Base-by-base conservation (phyloP, 2,797 vertebrate genomes). In the Aotus griseimembra region DNA sequence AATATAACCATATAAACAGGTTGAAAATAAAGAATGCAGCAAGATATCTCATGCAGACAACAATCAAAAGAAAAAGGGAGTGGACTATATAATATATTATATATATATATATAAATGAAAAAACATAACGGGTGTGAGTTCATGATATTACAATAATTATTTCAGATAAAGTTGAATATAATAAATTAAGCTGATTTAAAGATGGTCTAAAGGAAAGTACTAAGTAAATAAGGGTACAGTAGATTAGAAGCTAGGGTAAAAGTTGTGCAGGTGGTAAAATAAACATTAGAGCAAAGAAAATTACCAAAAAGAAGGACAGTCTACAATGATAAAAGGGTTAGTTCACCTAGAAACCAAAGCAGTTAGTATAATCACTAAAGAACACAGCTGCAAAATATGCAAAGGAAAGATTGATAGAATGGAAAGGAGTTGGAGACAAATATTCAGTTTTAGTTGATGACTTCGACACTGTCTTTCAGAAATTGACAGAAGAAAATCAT, bases 141-240 rank as follows among this genome's bases (percentile, higher is more conserved):
- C 5, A 2, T 50, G 76, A 44, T 80, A 9, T 17, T 72, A 14
- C 46, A 61, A 73, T 72, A 81, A 44, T 77, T 7, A 41, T 88
- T 94, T 57, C 76, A 96, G 84, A 67, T 22, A 77, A 48, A 90
- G 46, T 87, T 87, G 81, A 76, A 7, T 96, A 96, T 76, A 93
- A 82, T 76, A 50, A 79, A 36, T 36, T 36, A 36, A 73, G 39
- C 83, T 87, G 44, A 87, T 44, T 90, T 50, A 24, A 82, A 76
- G 79, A 28, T 64, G 17, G 33, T 55, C 61, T 73, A 52, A 75
- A 95, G 84, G 73, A 77, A 50, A 90, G 28, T 48, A 6, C 57
- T 36, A 73, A 75, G 82, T 64, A 77, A 87, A 26, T 76, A 30
- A 41, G 85, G 50, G 30, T 41, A 4, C 9, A 22, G 58, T 2